Evolutionary conservation across 2,113 vertebrate species (phyloP).

Genomic region (Myrmophylax atrothorax): DNA sequence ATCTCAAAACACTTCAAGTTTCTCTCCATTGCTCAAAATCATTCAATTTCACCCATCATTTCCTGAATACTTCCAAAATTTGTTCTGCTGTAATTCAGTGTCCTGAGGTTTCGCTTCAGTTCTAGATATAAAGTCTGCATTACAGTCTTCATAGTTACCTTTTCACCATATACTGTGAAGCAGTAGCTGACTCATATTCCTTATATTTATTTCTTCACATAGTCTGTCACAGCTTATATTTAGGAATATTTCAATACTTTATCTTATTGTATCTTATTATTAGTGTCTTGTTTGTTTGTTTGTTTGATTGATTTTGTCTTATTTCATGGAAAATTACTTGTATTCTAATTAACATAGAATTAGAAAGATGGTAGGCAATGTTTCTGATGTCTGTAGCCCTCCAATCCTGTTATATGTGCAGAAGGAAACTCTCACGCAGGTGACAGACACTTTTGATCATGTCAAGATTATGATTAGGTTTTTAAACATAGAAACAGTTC

Average conservation of each 20-base stretch:
- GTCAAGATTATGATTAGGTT: not conserved
- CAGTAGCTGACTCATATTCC: not conserved
- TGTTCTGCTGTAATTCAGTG: constrained; percentile 29
- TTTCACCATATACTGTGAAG: not conserved
- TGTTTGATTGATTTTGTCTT: not conserved
- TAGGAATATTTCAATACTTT: not conserved
- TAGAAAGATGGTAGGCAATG: not conserved
- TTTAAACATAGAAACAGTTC: not conserved
- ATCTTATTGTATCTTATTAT: not conserved
- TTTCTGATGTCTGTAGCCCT: not conserved
- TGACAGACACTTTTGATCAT: not conserved
- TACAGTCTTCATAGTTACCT: not conserved
- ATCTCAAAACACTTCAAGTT: constrained; percentile 40
- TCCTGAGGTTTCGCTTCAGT: not conserved
- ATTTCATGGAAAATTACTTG: not conserved
- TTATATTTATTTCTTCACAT: not conserved
- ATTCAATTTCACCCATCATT: constrained; percentile 61
- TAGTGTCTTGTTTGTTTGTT: not conserved
- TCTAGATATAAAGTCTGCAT: not conserved
- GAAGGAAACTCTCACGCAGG: not conserved
- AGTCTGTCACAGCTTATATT: not conserved
- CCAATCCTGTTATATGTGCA: not conserved
- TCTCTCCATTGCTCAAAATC: constrained; percentile 45
- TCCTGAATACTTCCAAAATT: constrained; percentile 25
- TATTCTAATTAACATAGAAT: not conserved